Evolutionary conservation across 2,113 vertebrate species (phyloP).

Genomic region (Mormoops blainvillei): DNA sequence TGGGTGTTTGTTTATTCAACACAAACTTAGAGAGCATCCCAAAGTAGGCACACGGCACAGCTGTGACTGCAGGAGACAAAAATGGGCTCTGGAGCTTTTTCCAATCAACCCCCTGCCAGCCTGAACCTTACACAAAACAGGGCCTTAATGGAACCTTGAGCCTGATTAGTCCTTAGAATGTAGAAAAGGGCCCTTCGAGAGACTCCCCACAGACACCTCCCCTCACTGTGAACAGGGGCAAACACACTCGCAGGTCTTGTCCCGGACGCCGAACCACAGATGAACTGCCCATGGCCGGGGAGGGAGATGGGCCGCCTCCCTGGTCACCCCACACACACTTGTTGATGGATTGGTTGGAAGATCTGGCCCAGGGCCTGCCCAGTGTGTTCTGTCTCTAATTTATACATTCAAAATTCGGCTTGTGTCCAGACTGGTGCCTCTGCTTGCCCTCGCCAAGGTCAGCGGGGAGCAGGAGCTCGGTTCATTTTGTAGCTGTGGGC

Average conservation of each 20-base stretch:
- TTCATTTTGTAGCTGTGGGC: neutral
- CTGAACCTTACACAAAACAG: neutral
- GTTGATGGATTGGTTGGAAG: constrained; percentile 43
- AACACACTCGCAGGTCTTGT: neutral
- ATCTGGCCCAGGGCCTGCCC: neutral
- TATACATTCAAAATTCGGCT: neutral
- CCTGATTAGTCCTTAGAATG: neutral
- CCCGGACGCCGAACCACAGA: neutral
- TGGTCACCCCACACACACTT: constrained; percentile 42
- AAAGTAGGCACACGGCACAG: neutral
- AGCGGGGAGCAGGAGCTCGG: neutral
- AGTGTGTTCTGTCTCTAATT: neutral
- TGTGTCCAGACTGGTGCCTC: neutral
- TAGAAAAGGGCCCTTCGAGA: neutral
- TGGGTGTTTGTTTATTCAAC: neutral
- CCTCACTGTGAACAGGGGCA: neutral
- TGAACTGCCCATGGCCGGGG: neutral
- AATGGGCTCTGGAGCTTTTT: neutral
- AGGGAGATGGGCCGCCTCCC: fast-evolving
- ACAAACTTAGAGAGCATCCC: neutral
- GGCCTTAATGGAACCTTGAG: neutral
- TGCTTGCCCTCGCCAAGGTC: constrained; percentile 58
- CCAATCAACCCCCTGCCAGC: neutral
- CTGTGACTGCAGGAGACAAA: neutral
- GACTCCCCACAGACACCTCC: neutral